phyloP scores from a whole-genome alignment of 2,797 vertebrate genomes.

The Lacerta viridis region DNA sequence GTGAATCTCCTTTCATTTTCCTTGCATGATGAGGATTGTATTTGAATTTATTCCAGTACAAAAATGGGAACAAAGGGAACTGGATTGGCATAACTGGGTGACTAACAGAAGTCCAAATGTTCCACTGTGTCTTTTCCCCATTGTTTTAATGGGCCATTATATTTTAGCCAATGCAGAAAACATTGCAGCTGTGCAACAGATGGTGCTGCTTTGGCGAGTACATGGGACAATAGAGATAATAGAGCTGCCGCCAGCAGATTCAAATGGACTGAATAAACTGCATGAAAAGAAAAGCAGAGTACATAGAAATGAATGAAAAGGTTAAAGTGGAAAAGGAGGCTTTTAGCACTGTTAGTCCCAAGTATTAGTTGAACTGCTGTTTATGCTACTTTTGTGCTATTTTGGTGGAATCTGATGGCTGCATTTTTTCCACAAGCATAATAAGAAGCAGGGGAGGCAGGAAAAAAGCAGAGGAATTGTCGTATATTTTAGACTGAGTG shows the following conservation, averaged over 20 bases:
- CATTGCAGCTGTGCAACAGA: slow-evolving; percentile 50
- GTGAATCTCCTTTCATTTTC: slow-evolving; percentile 44
- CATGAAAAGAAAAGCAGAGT: slow-evolving; percentile 28
- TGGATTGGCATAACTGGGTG: slow-evolving; percentile 16
- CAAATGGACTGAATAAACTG: slow-evolving; percentile 38
- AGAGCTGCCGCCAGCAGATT: slow-evolving; percentile 46
- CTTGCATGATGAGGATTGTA: accelerated
- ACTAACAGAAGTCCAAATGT: slow-evolving; percentile 21
- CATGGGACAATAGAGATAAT: slow-evolving; percentile 64
- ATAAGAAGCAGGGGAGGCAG: neutral
- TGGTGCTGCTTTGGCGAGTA: slow-evolving; percentile 55
- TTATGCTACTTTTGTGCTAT: slow-evolving; percentile 25
- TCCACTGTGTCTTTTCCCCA: neutral
- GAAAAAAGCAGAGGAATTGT: neutral
- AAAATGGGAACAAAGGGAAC: slow-evolving; percentile 10
- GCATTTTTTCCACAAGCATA: neutral
- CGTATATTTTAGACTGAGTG: neutral
- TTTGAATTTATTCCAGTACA: neutral
- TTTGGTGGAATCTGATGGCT: neutral
- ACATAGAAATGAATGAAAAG: slow-evolving; percentile 47
- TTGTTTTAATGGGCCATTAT: slow-evolving; percentile 56
- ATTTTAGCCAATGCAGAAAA: slow-evolving; percentile 60
- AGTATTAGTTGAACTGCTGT: slow-evolving; percentile 22
- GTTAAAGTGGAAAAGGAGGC: slow-evolving; percentile 9
- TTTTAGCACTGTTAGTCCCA: slow-evolving; percentile 1